Base-by-base conservation (phyloP, 2,888 invertebrate species). In the Drosophila neotestacea region DNA sequence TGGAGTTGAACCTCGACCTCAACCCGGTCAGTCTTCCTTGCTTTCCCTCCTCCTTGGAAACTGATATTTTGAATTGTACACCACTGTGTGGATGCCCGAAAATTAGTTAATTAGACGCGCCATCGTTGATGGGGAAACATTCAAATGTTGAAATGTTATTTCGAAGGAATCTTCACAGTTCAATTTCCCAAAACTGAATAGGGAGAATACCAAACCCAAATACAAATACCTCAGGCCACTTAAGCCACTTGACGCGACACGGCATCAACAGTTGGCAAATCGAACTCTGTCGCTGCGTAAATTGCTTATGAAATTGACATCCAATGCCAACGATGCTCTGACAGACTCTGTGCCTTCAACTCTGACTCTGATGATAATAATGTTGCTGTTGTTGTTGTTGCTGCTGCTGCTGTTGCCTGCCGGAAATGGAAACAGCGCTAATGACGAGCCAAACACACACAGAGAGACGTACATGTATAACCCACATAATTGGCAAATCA, bases 401-500 rank as follows among this genome's bases (percentile, higher is more conserved):
- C 6, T 67, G 66, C 58, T 71, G 52, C 56, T 67, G 70, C 81
- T 62, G 38, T 79, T 77, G 86, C 88, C 84, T 89, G 88, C 85
- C 85, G 85, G 85, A 85, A 85, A 85, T 85, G 85, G 89, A 84
- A 84, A 84, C 89, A 88, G 88, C 89, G 88, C 89, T 84, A 84
- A 84, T 84, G 84, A 89, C 85, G 88, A 82, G 79, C 78, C 87
- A 82, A 82, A 80, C 70, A 64, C 38, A 52, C 28, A 47, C 27
- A 42, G 50, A 63, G 61, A 58, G 51, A 56, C 41, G 52, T 50
- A 68, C 55, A 44, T 59, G 74, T 77, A 84, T 86, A 74, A 72
- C 87, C 89, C 88, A 88, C 88, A 85, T 89, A 88, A 85, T 85
- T 85, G 85, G 85, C 88, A 89, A 86, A 90, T 84, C 90, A 88